Base-by-base conservation (phyloP, 2,113 vertebrate genomes). In the Myrmecophaga tridactyla region DNA sequence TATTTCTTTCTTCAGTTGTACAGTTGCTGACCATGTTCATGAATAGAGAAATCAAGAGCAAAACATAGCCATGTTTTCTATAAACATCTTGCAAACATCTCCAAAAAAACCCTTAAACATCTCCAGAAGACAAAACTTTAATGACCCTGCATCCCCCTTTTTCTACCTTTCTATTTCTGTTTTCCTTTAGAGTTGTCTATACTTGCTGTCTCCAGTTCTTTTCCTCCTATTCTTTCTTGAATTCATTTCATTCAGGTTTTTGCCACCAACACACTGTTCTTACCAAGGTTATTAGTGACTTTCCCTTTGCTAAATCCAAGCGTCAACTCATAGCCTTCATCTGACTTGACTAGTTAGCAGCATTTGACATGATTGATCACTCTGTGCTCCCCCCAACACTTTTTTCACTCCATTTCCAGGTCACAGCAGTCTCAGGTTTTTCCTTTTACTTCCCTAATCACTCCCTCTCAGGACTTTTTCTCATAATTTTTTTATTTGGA, bases 11-110 rank as follows among this genome's bases (percentile, higher is more conserved):
- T 78, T 53, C 63, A 63, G 51, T 29, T 39, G 23, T 95, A n/a
- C 4, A 46, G n/a, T 80, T 51, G 4, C 51, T 86, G 56, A 73
- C 12, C 31, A 53, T 67, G 9, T 69, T 81, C 31, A 81, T 39
- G 13, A 82, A 90, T 90, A 92, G 4, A 94, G 29, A 77, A 94
- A 90, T 60, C 25, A 76, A 62, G 69, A 92, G 48, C n/a, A 41
- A 89, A 89, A 89, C 21, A 18, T 1, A 43, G 70, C 53, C 51
- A 41, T 27, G 14, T 34, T 15, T 18, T 65, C 39, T 65, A 23
- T 21, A 63, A 51, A 63, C 10, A 63, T 34, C 27, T 95, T 53
- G 48, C 11, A 90, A 81, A 36, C 18, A 69, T 76, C 43, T 89
- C 69, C 12, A 53, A 36, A 5, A n/a, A 46, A 76, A 87, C 69